A percentile compares a stretch with the other conserved stretches of the same genome.
These are phyloP conservation scores for Strigamia crassipes DNA, from an alignment of 2,888 invertebrate genomes.

Conservation along the genomic window DNA sequence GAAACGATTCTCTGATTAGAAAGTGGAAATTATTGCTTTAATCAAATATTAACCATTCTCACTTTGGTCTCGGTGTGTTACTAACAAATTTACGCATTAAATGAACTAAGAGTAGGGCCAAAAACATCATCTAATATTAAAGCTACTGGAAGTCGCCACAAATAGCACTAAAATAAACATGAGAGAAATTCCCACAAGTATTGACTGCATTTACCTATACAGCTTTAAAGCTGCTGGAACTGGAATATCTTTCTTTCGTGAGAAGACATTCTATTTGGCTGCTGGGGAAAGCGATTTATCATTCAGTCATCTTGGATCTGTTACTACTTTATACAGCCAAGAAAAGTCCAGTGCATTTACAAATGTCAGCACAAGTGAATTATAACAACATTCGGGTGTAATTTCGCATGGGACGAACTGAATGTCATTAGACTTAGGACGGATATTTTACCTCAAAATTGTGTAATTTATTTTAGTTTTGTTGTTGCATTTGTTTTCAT, in stretches of 20 bases:
- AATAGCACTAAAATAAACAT: constrained; percentile 15
- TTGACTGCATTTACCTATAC: neutral
- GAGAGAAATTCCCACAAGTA: neutral
- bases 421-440: neutral
- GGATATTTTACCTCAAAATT: neutral
- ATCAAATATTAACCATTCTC: neutral
- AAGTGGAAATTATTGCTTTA: neutral
- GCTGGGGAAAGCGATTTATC: neutral
- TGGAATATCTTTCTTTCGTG: neutral
- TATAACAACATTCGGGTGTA: neutral
- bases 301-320: neutral
- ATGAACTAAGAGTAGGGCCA: neutral
- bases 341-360: neutral
- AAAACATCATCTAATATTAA: constrained; percentile 12
- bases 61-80: neutral
- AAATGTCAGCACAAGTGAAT: constrained; percentile 14
- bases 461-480: neutral
- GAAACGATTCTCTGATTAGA: neutral
- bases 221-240: neutral
- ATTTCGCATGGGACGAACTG: neutral
- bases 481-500: neutral
- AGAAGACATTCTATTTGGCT: neutral
- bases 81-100: neutral
- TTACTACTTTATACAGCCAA: neutral
- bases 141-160: neutral